A percentile compares a stretch with the other conserved stretches of the same genome.
These are phyloP conservation scores for Collichthys lucidus DNA, from an alignment of 2,113 vertebrate genomes.

Conservation along the genomic window DNA sequence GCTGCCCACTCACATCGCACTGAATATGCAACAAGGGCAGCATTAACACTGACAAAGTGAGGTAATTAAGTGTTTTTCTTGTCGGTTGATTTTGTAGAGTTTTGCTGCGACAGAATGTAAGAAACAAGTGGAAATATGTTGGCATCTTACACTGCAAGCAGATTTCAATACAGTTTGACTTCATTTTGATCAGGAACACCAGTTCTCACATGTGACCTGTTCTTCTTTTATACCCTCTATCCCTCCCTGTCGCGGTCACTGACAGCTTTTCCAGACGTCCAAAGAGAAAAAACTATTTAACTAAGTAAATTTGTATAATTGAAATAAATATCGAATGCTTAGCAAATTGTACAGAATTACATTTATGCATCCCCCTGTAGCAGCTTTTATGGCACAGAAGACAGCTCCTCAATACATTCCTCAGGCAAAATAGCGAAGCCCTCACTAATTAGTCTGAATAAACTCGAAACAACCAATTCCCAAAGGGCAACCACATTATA, in stretches of 20 bases:
- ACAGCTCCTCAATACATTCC: constrained; percentile 59
- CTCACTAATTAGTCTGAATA: constrained; percentile 58
- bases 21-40: constrained; percentile 61
- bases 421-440: constrained; percentile 39
- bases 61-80: constrained; percentile 72
- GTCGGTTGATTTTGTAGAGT: constrained; percentile 52
- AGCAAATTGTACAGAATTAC: constrained; percentile 46
- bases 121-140: constrained; percentile 16
- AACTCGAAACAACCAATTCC: constrained; percentile 45
- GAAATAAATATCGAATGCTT: constrained; percentile 46
- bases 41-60: constrained; percentile 66
- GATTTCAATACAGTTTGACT: constrained; percentile 36
- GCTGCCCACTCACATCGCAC: constrained; percentile 63
- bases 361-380: constrained; percentile 31
- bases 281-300: constrained; percentile 16
- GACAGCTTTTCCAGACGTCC: not conserved
- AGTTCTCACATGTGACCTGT: constrained; percentile 4
- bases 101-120: constrained; percentile 26
- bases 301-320: constrained; percentile 16
- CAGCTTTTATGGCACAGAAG: constrained; percentile 50
- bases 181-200: not conserved
- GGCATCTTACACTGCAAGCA: constrained; percentile 43
- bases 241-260: not conserved
- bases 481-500: constrained; percentile 47
- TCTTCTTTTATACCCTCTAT: not conserved